Evolutionary conservation across 1,140 invertebrate species (phyloP).

Genomic region (Bombus soroeensis): DNA sequence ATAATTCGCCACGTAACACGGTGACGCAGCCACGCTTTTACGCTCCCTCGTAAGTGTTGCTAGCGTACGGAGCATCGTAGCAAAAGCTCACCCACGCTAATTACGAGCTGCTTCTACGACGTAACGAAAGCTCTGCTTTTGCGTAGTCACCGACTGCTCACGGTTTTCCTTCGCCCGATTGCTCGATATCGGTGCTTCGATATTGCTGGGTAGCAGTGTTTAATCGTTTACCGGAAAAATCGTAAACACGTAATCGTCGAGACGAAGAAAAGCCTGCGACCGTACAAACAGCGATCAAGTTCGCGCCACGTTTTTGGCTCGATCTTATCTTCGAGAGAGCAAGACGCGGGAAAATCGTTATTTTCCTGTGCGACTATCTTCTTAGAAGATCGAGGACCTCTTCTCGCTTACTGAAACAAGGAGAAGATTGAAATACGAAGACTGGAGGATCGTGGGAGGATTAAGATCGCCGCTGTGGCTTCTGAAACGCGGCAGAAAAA

Average conservation of each 20-base stretch:
- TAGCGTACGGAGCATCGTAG: not conserved
- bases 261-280: not conserved
- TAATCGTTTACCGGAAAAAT: not conserved
- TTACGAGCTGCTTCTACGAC: slow-evolving; percentile 24
- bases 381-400: not conserved
- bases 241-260: too few relatives aligned
- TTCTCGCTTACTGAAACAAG: not conserved
- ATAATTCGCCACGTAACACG: not conserved
- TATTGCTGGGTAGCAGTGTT: not conserved
- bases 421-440: not conserved
- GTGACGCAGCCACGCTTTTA: not conserved
- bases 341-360: too few relatives aligned
- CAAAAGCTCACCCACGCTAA: slow-evolving; percentile 19
- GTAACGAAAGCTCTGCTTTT: slow-evolving; percentile 3
- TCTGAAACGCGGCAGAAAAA: not conserved
- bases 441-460: not conserved
- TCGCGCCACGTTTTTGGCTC: too few relatives aligned
- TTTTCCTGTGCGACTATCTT: too few relatives aligned
- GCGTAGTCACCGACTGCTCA: not conserved
- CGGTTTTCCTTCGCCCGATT: not conserved
- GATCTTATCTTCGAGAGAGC: too few relatives aligned
- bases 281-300: not conserved
- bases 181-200: slow-evolving; percentile 2
- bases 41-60: not conserved
- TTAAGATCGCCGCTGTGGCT: not conserved